Evolutionary conservation across 2,797 vertebrate genomes (phyloP).

Genomic region (Agapornis canus): DNA sequence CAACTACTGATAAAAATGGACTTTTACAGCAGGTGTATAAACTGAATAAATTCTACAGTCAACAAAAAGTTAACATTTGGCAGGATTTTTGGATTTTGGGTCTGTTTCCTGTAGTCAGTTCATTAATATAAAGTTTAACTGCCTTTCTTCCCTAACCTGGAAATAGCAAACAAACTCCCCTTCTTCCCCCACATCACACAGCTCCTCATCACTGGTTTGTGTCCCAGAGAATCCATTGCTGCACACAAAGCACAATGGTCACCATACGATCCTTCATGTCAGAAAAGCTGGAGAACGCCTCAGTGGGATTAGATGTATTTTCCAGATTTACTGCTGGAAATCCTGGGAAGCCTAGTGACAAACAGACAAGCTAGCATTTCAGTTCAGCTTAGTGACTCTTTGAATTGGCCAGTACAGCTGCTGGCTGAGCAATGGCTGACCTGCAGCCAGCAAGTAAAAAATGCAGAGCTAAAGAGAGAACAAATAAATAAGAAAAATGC

Average conservation of each 20-base stretch:
- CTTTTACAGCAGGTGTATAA: constrained; percentile 56
- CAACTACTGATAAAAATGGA: constrained; percentile 3
- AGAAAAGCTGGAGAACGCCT: not conserved
- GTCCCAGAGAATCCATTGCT: not conserved
- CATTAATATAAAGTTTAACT: constrained; percentile 41
- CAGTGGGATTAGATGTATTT: constrained; percentile 11
- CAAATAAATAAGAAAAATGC: constrained; percentile 34
- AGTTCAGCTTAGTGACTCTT: not conserved
- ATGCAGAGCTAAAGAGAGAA: constrained; percentile 6
- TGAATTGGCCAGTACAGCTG: constrained; percentile 8
- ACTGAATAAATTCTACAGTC: constrained; percentile 26
- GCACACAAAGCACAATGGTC: not conserved
- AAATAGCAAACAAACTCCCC: constrained; percentile 33
- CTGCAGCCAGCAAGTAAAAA: constrained; percentile 3
- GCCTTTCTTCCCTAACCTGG: constrained; percentile 10
- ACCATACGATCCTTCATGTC: not conserved
- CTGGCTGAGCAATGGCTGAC: constrained; percentile 30
- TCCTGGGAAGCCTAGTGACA: not conserved
- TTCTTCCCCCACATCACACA: not conserved
- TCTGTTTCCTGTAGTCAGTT: constrained; percentile 23
- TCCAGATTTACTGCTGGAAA: constrained; percentile 42
- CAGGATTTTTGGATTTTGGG: constrained; percentile 11
- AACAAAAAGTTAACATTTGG: constrained; percentile 43
- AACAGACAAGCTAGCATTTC: not conserved
- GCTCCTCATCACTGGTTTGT: not conserved